Conservation (phyloP, 2,888 invertebrate genomes). For the Caenorhabditis virilis region DNA sequence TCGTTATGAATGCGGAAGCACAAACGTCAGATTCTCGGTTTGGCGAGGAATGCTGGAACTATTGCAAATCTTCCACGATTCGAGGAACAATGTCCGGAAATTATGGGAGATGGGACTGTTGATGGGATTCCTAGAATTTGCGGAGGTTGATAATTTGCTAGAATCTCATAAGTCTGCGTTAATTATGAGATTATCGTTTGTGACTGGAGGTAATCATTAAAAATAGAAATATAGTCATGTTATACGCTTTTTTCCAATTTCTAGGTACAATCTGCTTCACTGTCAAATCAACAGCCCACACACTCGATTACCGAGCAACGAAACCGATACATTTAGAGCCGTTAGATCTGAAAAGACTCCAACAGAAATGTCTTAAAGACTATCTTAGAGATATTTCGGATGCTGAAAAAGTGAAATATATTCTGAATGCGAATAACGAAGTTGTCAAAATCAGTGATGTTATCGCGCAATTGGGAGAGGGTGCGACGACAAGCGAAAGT, state of each 20-base stretch:
- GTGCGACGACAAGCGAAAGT: conserved; percentile 37
- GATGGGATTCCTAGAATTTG: conserved; percentile 57
- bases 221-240: not conserved
- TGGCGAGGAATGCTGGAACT: conserved; percentile 67
- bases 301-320: conserved; percentile 40
- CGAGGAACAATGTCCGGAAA: conserved; percentile 58
- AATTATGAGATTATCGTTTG: conserved; percentile 57
- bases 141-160: conserved; percentile 52
- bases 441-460: conserved; percentile 59
- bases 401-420: conserved; percentile 66
- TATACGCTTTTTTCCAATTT: too few relatives aligned
- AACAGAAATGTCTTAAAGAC: conserved; percentile 65
- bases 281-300: conserved; percentile 59
- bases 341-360: conserved; percentile 64
- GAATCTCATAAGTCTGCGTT: conserved; percentile 53
- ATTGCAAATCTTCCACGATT: conserved; percentile 65
- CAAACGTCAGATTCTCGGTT: conserved; percentile 63
- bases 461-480: conserved; percentile 48
- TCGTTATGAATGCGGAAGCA: conserved; percentile 60
- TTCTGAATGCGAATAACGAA: conserved; percentile 56
- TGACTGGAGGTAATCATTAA: conserved; percentile 50
- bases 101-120: conserved; percentile 58
- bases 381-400: conserved; percentile 66
- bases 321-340: conserved; percentile 66
- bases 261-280: conserved; percentile 62